phyloP scores from a whole-genome alignment of 2,797 vertebrate genomes.

The Sebastes dallii region DNA sequence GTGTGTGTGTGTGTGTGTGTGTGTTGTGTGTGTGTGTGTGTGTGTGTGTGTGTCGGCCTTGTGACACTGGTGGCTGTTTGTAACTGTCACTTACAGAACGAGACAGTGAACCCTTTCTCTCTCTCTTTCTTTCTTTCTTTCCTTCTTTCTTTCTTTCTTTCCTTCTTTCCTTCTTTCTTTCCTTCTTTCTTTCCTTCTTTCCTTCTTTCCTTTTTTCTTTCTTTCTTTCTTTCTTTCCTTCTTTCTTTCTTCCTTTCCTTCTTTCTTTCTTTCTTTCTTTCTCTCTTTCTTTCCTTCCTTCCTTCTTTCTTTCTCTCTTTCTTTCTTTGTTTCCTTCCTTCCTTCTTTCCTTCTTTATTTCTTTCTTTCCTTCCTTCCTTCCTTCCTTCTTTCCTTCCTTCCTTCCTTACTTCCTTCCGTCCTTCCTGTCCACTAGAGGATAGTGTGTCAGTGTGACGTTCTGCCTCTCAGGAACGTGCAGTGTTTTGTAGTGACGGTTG shows the following conservation, averaged over 20 bases:
- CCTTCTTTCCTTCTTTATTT: fast-evolving
- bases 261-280: fast-evolving
- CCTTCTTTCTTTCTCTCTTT: fast-evolving
- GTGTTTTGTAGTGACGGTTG: no score
- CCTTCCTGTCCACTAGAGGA: no score
- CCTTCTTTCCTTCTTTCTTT: neutral
- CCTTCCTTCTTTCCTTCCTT: fast-evolving
- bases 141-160: neutral
- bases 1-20: no score
- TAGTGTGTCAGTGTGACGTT: no score
- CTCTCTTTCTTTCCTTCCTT: fast-evolving
- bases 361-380: fast-evolving
- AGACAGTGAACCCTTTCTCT: neutral
- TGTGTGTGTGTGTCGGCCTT: neutral
- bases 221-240: fast-evolving
- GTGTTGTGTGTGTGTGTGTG: no score
- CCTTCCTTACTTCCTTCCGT: no score
- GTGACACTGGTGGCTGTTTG: slow-evolving; percentile 35
- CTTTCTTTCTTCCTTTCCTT: fast-evolving
- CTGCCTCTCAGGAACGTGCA: no score
- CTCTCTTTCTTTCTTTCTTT: fast-evolving
- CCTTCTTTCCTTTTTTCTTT: fast-evolving
- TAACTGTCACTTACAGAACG: slow-evolving; percentile 30
- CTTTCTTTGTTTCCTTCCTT: fast-evolving
- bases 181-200: fast-evolving